Base-by-base conservation (phyloP, 2,113 vertebrate genomes). In the Turnix velox region DNA sequence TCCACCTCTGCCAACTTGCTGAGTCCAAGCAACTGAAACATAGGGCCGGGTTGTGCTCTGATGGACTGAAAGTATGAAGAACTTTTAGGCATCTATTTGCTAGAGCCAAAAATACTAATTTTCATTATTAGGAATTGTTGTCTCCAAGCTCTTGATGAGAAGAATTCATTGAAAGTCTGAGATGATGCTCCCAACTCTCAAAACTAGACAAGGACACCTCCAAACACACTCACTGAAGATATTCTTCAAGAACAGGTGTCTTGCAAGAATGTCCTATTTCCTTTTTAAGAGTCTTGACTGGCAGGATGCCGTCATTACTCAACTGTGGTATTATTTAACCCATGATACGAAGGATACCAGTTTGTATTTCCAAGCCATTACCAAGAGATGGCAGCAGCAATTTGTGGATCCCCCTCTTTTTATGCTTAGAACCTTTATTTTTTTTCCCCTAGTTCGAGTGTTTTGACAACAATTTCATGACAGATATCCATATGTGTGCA, bases 341-440 rank as follows among this genome's bases (percentile, higher is more conserved):
- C 40, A 3, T 39, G 54, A 82, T 42, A 66, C 37, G 52, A 96
- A 90, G 28, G 1, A 12, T 17, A 71, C 45, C 7, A 16, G 52
- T 1, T 40, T 91, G 88, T 46, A 88, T 33, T 87, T 93, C 88
- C 78, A 73, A 43, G 4, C 1, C 35, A 18, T 40, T 61, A 87
- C 84, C 93, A 87, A 95, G 66, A 95, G 92, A 94, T 96, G 94
- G 88, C 87, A 89, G 54, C 72, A 94, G 69, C 7, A 95, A 72
- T 78, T 94, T 92, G 58, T 93, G 27, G 33, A 92, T 82, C 6
- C 18, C n/a, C 5, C 17, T 20, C 25, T 48, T 85, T 84, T 37
- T 14, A 4, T 27, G 2, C 0, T 0, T 24, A 18, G 18, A 10
- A 43, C 9, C 52, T 59, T n/a, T n/a, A 14, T 61, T 61, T 93